phyloP scores from a whole-genome alignment of 2,797 vertebrate species.

The Acestrorhynchus altus region DNA sequence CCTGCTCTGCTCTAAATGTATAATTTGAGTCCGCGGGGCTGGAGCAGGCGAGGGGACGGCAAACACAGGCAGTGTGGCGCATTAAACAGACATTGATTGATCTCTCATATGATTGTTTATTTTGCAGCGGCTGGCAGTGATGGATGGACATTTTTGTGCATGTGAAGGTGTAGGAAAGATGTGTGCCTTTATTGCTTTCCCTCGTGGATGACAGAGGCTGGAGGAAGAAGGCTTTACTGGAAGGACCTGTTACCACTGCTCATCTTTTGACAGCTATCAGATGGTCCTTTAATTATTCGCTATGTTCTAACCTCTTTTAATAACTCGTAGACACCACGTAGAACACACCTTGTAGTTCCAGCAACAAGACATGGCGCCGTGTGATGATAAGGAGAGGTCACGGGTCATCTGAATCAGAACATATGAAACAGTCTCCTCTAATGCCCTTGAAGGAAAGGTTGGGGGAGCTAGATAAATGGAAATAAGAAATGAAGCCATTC shows the following conservation, averaged over 20 bases:
- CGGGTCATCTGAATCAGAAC: constrained; percentile 44
- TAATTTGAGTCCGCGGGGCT: constrained; percentile 22
- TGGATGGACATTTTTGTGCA: constrained; percentile 69
- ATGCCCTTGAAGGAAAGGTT: constrained; percentile 72
- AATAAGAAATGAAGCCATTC: constrained; percentile 71
- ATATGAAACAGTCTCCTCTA: constrained; percentile 67
- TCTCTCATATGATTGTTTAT: constrained; percentile 76
- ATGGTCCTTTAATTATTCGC: constrained; percentile 12
- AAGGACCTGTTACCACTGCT: neutral
- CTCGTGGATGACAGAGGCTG: constrained; percentile 57
- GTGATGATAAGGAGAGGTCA: constrained; percentile 42
- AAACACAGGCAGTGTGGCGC: constrained; percentile 24
- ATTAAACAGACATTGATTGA: constrained; percentile 80
- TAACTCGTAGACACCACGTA: neutral
- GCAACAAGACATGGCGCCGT: neutral
- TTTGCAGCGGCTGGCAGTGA: constrained; percentile 73
- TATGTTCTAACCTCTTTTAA: constrained; percentile 7
- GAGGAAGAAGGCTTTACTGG: constrained; percentile 34
- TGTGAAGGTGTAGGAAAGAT: constrained; percentile 42
- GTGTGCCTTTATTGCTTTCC: constrained; percentile 47
- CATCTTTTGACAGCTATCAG: neutral
- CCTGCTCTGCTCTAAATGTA: constrained; percentile 13
- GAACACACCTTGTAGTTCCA: constrained; percentile 1
- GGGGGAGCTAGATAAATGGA: constrained; percentile 67
- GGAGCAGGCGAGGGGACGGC: neutral